Base-by-base conservation (phyloP, 2,797 vertebrate species). In the Sibirionetta formosa region DNA sequence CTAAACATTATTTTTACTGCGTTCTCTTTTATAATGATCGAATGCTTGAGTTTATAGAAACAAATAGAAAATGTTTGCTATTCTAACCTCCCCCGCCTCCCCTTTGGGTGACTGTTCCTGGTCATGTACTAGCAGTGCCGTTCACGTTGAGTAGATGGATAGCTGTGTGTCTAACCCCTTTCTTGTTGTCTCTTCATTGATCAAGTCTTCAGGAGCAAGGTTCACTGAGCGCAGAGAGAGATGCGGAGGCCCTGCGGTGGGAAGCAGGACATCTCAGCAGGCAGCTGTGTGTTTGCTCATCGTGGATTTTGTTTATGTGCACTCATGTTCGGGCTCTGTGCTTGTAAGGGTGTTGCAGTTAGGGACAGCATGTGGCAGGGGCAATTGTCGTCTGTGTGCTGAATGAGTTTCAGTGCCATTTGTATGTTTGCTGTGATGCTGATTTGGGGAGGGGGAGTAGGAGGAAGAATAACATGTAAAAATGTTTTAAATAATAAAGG, bases 11-110 rank as follows among this genome's bases (percentile, higher is more conserved):
- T 26, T 79, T 76, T 77, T 40, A 48, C 53, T 81, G 50, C 69
- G 31, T 90, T 94, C 72, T 90, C 58, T 65, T 88, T 81, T 93
- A 46, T 0, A 85, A 90, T 77, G 72, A 23, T 29, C 44, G 61
- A 83, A 76, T 80, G 68, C 65, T 76, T 70, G 77, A 84, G 38
- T 9, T 80, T 95, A 87, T 58, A 77, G 78, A 83, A 94, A 70
- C 71, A 90, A 86, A 69, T 14, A 85, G 82, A 35, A 83, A 29
- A 38, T 75, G 68, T 76, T 91, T 91, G 82, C 65, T 71, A 1
- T 81, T 64, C 61, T 42, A 42, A 42, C 27, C 27, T 50, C 68
- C 46, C 26, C 57, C 61, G 40, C 68, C 31, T 88, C 40, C 18
- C 86, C 81, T 70, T 40, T 38, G 56, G 69, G 40, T 58, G 82